Percentiles rank a stretch among this genome's conserved stretches.
Conservation (phyloP, 1,140 invertebrate genomes). For the Drosophila mayri region DNA sequence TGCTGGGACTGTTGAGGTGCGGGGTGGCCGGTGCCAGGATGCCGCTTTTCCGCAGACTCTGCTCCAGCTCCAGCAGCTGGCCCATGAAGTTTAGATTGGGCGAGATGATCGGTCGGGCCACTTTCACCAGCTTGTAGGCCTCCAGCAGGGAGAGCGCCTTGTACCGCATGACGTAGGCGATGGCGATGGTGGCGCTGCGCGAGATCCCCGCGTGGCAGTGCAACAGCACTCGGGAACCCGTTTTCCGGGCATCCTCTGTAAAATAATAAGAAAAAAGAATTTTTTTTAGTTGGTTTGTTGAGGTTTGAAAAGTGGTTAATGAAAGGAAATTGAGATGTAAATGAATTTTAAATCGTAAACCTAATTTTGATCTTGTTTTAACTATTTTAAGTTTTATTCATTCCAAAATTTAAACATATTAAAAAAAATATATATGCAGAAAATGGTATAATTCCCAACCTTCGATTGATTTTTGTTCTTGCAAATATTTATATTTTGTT, state of each 20-base stretch:
- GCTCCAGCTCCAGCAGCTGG: slow-evolving; percentile 95
- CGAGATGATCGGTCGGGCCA: slow-evolving; percentile 95
- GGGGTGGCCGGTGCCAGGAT: slow-evolving; percentile 64
- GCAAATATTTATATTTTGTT: slow-evolving; percentile 1
- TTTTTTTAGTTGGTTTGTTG: slow-evolving; percentile 38
- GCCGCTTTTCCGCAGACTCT: slow-evolving; percentile 87
- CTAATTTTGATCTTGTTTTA: background rate
- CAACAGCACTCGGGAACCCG: slow-evolving; percentile 92
- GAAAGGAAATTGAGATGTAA: background rate
- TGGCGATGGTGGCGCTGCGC: slow-evolving; percentile 96
- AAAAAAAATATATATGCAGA: too few relatives aligned
- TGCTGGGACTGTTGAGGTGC: slow-evolving; percentile 27
- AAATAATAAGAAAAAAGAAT: slow-evolving; percentile 84
- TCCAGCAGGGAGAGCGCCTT: slow-evolving; percentile 94
- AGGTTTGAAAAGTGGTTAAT: slow-evolving; percentile 1
- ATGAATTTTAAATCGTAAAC: background rate
- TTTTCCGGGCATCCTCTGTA: slow-evolving; percentile 93
- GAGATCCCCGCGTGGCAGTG: slow-evolving; percentile 98
- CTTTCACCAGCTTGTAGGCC: slow-evolving; percentile 95
- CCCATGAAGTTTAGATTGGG: slow-evolving; percentile 99
- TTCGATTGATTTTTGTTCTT: background rate
- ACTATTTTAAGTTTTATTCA: background rate
- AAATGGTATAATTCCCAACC: background rate
- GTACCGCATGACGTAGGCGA: slow-evolving; percentile 97
- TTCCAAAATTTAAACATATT: too few relatives aligned